Base-by-base conservation (phyloP, 2,797 vertebrate species). In the Vireo griseus region DNA sequence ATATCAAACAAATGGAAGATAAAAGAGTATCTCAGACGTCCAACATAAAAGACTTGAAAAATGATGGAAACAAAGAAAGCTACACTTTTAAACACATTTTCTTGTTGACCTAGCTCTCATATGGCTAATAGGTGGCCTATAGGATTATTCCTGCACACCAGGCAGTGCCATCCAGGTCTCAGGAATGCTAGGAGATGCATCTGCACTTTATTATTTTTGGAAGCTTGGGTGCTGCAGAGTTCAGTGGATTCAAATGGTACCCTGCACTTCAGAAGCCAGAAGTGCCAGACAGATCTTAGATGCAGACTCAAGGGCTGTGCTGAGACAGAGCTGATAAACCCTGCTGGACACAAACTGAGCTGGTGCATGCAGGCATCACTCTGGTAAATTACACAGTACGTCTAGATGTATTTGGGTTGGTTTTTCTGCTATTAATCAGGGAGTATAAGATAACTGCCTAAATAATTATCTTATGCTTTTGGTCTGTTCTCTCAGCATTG, bases 21-120 rank as follows among this genome's bases (percentile, higher is more conserved):
- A 85, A 96, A 94, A 93, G 47, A 72, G 20, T 76, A 86, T 94
- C 92, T 93, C 83, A 89, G 69, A 61, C 28, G 72, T 67, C 28
- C 18, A 88, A 69, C 51, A 66, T 83, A 50, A 95, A 92, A 92
- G 84, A 74, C 44, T 42, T 58, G 11, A 83, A 90, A 90, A 86
- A 68, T 4, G 6, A 61, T 0, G 2, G 48, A 75, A 90, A 86
- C 31, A 94, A 80, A 95, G 58, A 3, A 85, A 73, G 15, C 47
- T 71, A 59, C 18, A 18, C 39, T 85, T 91, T 61, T 55, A 52
- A 92, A 80, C 26, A 16, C 3, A 22, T 33, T 87, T 4, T 55
- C 17, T 45, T 52, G 9, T 79, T 87, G 55, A 79, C 65, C 67
- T 68, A 52, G 37, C 55, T 93, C 51, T 91, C 6, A 2, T 35